phyloP scores from a whole-genome alignment of 2,888 invertebrate genomes.

The Tenthredo amoena region DNA sequence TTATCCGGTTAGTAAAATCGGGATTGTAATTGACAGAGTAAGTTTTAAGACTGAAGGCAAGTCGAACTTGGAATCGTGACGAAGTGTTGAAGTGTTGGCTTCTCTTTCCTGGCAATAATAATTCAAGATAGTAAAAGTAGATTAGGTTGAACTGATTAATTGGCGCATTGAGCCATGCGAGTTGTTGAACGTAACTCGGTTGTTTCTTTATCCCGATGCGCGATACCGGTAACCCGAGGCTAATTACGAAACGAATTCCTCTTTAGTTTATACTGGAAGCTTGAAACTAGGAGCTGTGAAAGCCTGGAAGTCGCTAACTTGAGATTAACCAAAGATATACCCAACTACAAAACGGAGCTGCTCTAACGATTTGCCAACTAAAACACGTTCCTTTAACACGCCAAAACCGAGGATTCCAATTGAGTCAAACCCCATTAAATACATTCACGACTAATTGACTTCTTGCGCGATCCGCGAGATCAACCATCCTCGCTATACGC shows the following conservation, averaged over 20 bases:
- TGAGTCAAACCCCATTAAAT: constrained; percentile 7
- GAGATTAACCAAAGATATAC: background rate
- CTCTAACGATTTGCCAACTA: constrained; percentile 15
- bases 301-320: constrained; percentile 8
- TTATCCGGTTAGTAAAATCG: constrained; percentile 39
- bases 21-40: constrained; percentile 5
- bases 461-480: constrained; percentile 9
- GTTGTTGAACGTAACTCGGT: background rate
- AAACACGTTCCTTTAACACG: constrained; percentile 6
- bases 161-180: constrained; percentile 48
- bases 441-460: constrained; percentile 25
- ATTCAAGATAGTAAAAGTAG: constrained; percentile 48
- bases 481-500: background rate
- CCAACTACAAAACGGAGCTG: background rate
- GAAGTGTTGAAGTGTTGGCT: constrained; percentile 3
- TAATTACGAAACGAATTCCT: constrained; percentile 50
- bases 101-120: constrained; percentile 50
- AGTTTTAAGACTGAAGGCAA: background rate
- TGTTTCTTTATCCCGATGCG: constrained; percentile 31
- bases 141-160: constrained; percentile 51
- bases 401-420: background rate
- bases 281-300: constrained; percentile 24
- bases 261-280: constrained; percentile 16
- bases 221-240: constrained; percentile 9
- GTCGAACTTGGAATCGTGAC: constrained; percentile 24